Evolutionary conservation across 2,888 invertebrate species (phyloP).

Genomic region (Noctua pronuba): DNA sequence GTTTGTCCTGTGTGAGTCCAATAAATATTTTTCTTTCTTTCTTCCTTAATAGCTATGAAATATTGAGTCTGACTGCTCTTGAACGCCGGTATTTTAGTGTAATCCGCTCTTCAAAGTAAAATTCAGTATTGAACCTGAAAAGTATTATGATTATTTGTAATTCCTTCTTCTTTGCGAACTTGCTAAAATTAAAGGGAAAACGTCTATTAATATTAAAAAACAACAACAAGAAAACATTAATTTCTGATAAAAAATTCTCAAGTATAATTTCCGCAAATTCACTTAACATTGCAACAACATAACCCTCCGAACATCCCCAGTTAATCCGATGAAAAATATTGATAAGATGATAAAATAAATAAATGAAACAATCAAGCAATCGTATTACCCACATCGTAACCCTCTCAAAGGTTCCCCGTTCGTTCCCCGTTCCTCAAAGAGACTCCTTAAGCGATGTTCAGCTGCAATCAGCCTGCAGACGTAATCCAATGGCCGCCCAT

Average conservation of each 20-base stretch:
- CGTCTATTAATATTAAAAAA: background rate
- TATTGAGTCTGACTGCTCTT: background rate
- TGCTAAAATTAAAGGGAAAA: background rate
- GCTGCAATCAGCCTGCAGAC: constrained; percentile 82
- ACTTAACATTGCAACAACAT: background rate
- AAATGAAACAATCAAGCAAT: constrained; percentile 54
- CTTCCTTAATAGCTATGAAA: background rate
- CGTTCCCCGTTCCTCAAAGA: constrained; percentile 29
- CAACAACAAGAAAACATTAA: background rate
- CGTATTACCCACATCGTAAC: constrained; percentile 25
- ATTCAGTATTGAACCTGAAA: background rate
- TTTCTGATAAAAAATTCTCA: background rate
- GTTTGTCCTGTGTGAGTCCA: too few species aligned
- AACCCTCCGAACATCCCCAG: background rate
- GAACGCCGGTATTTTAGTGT: background rate
- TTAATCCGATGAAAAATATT: constrained; percentile 46
- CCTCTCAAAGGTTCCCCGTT: constrained; percentile 24
- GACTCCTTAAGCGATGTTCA: constrained; percentile 65
- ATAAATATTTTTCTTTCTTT: too few species aligned
- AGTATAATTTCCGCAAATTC: background rate
- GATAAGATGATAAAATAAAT: constrained; percentile 5
- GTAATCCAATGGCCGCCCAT: constrained; percentile 79
- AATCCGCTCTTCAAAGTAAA: background rate
- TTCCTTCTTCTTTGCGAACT: background rate
- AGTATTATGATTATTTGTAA: background rate